A percentile compares a stretch with the other conserved stretches of the same genome.
phyloP scores from a whole-genome alignment of 92 coral and sea anemone species.

The Siderastrea siderea region DNA sequence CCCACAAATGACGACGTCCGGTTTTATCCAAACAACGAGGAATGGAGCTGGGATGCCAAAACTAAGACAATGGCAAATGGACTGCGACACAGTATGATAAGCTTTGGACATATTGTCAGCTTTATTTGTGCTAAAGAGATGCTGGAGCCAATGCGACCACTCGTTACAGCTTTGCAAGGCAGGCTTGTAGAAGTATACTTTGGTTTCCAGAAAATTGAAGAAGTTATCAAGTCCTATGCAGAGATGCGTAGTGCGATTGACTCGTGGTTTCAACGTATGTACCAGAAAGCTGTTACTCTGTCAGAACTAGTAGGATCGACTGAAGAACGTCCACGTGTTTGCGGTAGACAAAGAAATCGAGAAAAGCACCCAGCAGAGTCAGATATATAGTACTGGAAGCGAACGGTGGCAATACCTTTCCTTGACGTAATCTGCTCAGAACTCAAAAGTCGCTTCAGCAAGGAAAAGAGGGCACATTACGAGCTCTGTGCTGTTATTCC shows the following conservation, averaged over 20 bases:
- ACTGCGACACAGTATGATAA: too few relatives aligned
- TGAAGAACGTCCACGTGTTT: slow-evolving; percentile 61
- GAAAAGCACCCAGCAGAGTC: slow-evolving; percentile 43
- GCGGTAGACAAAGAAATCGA: not conserved
- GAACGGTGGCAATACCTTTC: slow-evolving; percentile 70
- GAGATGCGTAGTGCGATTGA: slow-evolving; percentile 57
- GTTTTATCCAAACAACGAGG: too few relatives aligned
- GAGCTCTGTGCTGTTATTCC: slow-evolving; percentile 72
- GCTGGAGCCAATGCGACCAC: too few relatives aligned
- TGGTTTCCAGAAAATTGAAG: slow-evolving; percentile 17
- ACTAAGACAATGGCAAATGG: not conserved
- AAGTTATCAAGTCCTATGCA: slow-evolving; percentile 45
- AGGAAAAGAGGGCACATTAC: slow-evolving; percentile 69
- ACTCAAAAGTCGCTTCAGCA: slow-evolving; percentile 69
- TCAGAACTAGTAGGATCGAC: slow-evolving; percentile 40
- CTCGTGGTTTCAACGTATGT: slow-evolving; percentile 19
- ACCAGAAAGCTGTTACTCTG: slow-evolving; percentile 55
- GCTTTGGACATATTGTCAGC: too few relatives aligned
- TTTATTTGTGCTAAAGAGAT: too few relatives aligned
- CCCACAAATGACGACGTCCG: slow-evolving; percentile 19
- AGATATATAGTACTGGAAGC: slow-evolving; percentile 75
- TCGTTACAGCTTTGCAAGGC: slow-evolving; percentile 46
- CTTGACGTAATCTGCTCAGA: slow-evolving; percentile 68
- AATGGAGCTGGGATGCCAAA: too few relatives aligned
- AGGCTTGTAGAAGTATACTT: slow-evolving; percentile 75